Evolutionary conservation across 2,888 invertebrate genomes (phyloP), one percentile per base, ranked within the genome.

Genomic region (Tenthredo scrophulariae): DNA sequence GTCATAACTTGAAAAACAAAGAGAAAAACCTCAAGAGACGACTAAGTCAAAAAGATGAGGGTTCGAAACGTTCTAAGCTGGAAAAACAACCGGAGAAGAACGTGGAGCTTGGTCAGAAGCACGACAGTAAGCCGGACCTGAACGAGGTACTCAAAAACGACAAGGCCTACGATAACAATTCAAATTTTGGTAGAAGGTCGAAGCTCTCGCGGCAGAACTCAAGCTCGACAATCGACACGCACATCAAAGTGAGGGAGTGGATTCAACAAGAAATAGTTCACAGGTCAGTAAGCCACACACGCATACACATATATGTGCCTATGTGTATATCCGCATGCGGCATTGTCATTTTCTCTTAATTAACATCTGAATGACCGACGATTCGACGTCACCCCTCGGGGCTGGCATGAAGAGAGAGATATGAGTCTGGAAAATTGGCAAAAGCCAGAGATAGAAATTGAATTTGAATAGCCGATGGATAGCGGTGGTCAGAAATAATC

Each of bases 231-330:
- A 95, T 98, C 87, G 97, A 98, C 92, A 97, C 97, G 0, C 97
- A 97, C 91, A 96, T 97, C 18, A 97, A 97, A 94, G 97, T 98
- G 0, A 95, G 96, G 87, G 97, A 97, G 89, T 97, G 98, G 98
- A 97, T 98, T 89, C 96, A 97, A 0, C 96, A 97, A 87, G 97
- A 97, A 92, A 96, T 97, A 54, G 96, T 96, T 90, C 95, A 96
- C 88, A 95, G 96, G 91, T 93, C 75, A 85, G 90, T 88, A 72
- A 15, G 46, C 22, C 18, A 15, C 18, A 1, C 22, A 26, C 22
- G 6, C 10, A 26, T 4, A 22, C 22, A n/a, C 3, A 10, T n/a
- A n/a, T 18, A 1, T 67, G 15, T 3, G n/a, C 9, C 1, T n/a
- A n/a, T 29, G 33, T 40, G 4, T 10, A 18, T 37, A 26, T 15